Conservation (phyloP, 2,797 vertebrate species). For the Thunnus albacares region DNA sequence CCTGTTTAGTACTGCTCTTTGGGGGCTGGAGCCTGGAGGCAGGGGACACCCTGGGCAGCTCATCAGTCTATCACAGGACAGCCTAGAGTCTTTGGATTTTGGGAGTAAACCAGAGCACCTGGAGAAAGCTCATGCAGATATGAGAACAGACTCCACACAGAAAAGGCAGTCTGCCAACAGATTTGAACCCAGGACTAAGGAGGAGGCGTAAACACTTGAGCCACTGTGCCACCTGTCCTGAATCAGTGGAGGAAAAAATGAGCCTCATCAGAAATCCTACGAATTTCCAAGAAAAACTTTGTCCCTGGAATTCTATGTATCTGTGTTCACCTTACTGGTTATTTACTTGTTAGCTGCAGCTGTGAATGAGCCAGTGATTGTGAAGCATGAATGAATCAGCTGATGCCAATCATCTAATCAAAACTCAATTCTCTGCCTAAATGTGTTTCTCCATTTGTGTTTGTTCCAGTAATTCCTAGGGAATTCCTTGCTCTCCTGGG, state of each 20-base stretch:
- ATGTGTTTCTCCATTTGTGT: no score
- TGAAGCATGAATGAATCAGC: no score
- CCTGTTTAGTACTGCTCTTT: background rate
- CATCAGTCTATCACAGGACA: background rate
- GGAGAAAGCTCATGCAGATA: background rate
- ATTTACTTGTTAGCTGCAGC: no score
- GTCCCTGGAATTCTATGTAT: background rate
- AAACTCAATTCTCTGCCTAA: no score
- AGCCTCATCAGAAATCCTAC: no score
- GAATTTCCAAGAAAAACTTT: background rate
- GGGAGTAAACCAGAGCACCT: background rate
- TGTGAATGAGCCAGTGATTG: no score
- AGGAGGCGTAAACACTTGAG: background rate
- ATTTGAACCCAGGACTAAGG: background rate
- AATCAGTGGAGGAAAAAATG: no score
- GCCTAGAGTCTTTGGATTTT: background rate
- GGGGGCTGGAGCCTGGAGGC: constrained; percentile 10
- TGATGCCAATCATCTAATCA: no score
- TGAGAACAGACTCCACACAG: background rate
- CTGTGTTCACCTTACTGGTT: no score
- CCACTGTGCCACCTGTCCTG: background rate
- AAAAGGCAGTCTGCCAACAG: background rate
- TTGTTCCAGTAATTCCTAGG: no score
- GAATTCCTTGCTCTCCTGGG: no score
- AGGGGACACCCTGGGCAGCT: background rate